Base-by-base conservation (phyloP, 2,113 vertebrate genomes). In the Micromys minutus region DNA sequence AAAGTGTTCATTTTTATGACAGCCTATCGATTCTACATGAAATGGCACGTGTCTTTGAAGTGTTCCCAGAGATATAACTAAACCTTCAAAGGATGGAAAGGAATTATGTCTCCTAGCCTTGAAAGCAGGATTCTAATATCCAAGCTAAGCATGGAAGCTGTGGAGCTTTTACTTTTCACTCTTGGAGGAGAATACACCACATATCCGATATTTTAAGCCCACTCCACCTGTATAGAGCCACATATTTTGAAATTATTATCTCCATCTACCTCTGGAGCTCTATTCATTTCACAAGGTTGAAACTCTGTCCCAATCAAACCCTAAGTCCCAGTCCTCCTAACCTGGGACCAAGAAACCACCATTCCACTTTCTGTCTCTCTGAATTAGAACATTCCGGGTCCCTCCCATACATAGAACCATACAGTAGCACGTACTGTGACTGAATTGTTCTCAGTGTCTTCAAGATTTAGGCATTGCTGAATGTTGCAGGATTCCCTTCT, bases 381-480 rank as follows among this genome's bases (percentile, higher is more conserved):
- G 17, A 63, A 77, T 86, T 71, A 91, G 42, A 59, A 31, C 50
- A 55, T 36, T 92, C 52, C 45, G 21, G 12, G 9, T 79, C n/a
- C 13, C 71, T 55, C 9, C 26, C 63, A 24, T 59, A 91, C 67
- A 47, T 42, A 47, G 19, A 87, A 81, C 21, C 21, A 42, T 52
- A 10, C 21, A 45, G 34, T 76, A 59, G 55, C 71, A 76, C 91
- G 47, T 52, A 47, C 75, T 89, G 22, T 52, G 52, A 87, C 34
- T 94, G 59, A n/a, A 36, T 81, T 94, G 69, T 63, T 94, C 87
- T 55, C 79, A 59, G 55, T 91, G 47, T 85, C 7, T 65, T 91
- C 59, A 81, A 87, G 52, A 22, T 87, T 80, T 42, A 88, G 59
- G 22, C 12, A 52, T 57, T 83, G 65, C 65, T 69, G 26, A 36